A percentile compares a stretch with the other conserved stretches of the same genome.
These are phyloP conservation scores for Lepidurus arcticus DNA, from an alignment of 1,140 invertebrate genomes.

Conservation along the genomic window DNA sequence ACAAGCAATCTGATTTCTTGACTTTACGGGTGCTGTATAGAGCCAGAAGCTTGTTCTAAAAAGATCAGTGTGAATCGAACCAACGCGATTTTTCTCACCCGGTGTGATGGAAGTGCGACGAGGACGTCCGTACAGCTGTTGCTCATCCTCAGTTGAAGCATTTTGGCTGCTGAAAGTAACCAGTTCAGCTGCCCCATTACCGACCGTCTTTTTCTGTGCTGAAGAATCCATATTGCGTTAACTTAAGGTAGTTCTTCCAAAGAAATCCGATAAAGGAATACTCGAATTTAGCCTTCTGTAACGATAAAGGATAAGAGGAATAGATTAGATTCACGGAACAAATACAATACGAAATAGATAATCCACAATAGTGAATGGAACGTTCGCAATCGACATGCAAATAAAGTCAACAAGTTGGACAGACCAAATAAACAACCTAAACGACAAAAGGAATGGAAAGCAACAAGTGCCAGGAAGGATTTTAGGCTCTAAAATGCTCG, in stretches of 20 bases:
- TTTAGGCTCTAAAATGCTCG: no score
- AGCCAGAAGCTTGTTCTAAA: not conserved
- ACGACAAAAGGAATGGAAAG: not conserved
- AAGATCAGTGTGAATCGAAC: not conserved
- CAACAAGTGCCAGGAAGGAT: not conserved
- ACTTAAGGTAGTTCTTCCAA: not conserved
- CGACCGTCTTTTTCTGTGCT: not conserved
- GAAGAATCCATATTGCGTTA: not conserved
- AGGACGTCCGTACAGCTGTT: not conserved
- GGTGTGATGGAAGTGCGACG: not conserved
- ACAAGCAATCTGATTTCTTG: not conserved
- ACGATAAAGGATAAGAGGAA: no score
- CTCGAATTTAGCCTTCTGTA: no score
- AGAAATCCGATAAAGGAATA: no score
- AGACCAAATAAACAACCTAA: not conserved
- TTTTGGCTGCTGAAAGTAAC: not conserved
- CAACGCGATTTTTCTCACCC: not conserved
- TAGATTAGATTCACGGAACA: no score
- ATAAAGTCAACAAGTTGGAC: not conserved
- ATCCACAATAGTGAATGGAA: no score
- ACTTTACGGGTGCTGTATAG: not conserved
- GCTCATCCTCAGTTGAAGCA: not conserved
- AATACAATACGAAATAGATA: no score
- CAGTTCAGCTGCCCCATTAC: not conserved
- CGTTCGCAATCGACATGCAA: no score